Conservation (phyloP, 2,888 invertebrate species). For the Noctua janthina region DNA sequence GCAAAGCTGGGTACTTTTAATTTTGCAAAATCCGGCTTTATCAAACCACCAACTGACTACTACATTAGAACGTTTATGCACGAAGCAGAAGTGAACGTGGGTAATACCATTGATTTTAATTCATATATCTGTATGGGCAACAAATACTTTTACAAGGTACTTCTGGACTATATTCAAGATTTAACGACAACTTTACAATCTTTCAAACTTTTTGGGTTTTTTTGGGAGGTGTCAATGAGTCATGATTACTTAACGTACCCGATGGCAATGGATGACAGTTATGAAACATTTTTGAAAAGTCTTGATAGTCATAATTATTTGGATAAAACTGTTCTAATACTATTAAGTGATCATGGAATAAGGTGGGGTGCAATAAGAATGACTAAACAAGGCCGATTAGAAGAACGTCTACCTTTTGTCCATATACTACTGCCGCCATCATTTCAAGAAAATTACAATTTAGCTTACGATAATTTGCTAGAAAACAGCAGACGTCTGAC, state of each 20-base stretch:
- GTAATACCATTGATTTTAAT: slow-evolving; percentile 92
- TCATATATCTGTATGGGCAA: slow-evolving; percentile 93
- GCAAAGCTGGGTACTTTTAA: slow-evolving; percentile 95
- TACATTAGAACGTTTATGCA: slow-evolving; percentile 94
- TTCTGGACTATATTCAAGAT: slow-evolving; percentile 93
- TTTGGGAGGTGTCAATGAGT: slow-evolving; percentile 95
- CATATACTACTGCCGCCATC: slow-evolving; percentile 93
- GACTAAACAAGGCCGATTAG: slow-evolving; percentile 96
- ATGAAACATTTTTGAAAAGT: slow-evolving; percentile 90
- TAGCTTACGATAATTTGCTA: slow-evolving; percentile 92
- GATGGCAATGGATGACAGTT: slow-evolving; percentile 92
- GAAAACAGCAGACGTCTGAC: slow-evolving; percentile 93
- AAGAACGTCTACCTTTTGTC: slow-evolving; percentile 96
- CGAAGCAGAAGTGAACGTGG: slow-evolving; percentile 92
- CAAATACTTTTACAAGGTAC: slow-evolving; percentile 92
- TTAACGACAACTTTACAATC: slow-evolving; percentile 91
- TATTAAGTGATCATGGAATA: slow-evolving; percentile 97
- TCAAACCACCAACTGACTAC: slow-evolving; percentile 95
- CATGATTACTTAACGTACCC: slow-evolving; percentile 96
- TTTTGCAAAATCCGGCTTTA: slow-evolving; percentile 94
- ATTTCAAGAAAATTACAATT: slow-evolving; percentile 91
- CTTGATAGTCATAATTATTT: slow-evolving; percentile 89
- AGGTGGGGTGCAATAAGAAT: slow-evolving; percentile 95
- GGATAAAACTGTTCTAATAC: slow-evolving; percentile 92
- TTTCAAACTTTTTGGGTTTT: slow-evolving; percentile 94